phyloP scores from a whole-genome alignment of 2,113 vertebrate genomes.

The Gulo gulo region DNA sequence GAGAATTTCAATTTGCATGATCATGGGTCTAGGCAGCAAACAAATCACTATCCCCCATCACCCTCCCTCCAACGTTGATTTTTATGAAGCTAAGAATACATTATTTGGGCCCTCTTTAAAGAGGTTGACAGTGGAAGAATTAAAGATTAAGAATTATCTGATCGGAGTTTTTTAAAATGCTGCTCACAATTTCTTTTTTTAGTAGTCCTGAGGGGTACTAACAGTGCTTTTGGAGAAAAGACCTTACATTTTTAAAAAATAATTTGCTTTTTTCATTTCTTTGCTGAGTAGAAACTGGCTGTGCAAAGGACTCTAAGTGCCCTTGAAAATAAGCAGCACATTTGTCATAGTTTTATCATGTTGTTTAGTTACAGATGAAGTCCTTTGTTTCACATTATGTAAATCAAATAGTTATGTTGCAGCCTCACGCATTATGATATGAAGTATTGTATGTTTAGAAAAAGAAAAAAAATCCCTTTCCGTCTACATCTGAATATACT shows the following conservation, averaged over 20 bases:
- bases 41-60: neutral
- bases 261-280: neutral
- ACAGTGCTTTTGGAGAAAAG: neutral
- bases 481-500: slow-evolving; percentile 60
- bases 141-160: neutral
- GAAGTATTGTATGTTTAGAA: slow-evolving; percentile 63
- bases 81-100: neutral
- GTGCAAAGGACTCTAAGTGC: slow-evolving; percentile 14
- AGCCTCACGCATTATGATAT: slow-evolving; percentile 34
- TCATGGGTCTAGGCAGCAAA: neutral
- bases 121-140: neutral
- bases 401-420: slow-evolving; percentile 68
- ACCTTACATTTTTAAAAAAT: neutral
- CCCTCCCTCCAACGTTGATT: neutral
- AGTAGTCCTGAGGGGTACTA: neutral
- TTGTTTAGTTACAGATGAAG: slow-evolving; percentile 71
- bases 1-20: neutral
- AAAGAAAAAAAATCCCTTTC: slow-evolving; percentile 52
- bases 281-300: slow-evolving; percentile 35
- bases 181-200: neutral
- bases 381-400: slow-evolving; percentile 69
- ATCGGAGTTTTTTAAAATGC: neutral
- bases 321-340: slow-evolving; percentile 53
- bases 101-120: neutral
- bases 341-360: slow-evolving; percentile 69